Evolutionary conservation across 2,113 vertebrate species (phyloP), one percentile per base, ranked within the genome.

Genomic region (Perccottus glenii): DNA sequence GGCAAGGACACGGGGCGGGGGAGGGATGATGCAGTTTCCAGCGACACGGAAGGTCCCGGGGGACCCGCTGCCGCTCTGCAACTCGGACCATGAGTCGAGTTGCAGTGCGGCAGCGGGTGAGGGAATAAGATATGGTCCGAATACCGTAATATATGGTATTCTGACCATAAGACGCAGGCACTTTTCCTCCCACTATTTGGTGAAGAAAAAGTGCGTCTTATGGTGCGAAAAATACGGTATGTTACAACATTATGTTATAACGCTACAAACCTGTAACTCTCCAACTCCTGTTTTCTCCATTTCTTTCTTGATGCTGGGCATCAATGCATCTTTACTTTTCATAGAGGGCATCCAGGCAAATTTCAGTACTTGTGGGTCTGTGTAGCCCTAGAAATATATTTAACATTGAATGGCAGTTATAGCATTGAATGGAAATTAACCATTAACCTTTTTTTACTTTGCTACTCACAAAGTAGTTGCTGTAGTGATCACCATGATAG

Each of bases 381-480:
- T 69, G 48, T 68, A 78, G 61, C 1, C 78, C 87, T 89, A 9
- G 9, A 35, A 61, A 52, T 2, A 36, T 32, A 15, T 1, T 6
- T 5, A 49, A n/a, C 35, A 43, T 48, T 0, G 16, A 75, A 47
- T 9, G 42, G 8, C 8, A n/a, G 10, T 47, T 42, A 5, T 0
- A 60, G 36, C 27, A 51, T 65, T 59, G 12, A 11, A 12, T 46
- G 52, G 2, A 5, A 27, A 27, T 27, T 27, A 27, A 27, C n/a
- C 1, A 27, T 1, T 0, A 4, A 0, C 4, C 9, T 36, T 0
- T 19, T 51, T 35, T 64, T 4, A 9, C 2, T 38, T 32, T 3
- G 12, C 27, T 4, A 50, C 83, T 82, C 60, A 90, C 87, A 53
- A 64, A 78, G 75, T 80, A 84, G 68, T 78, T 86, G 47, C 3